phyloP scores from a whole-genome alignment of 2,113 vertebrate species.

The Eptatretus burgeri region DNA sequence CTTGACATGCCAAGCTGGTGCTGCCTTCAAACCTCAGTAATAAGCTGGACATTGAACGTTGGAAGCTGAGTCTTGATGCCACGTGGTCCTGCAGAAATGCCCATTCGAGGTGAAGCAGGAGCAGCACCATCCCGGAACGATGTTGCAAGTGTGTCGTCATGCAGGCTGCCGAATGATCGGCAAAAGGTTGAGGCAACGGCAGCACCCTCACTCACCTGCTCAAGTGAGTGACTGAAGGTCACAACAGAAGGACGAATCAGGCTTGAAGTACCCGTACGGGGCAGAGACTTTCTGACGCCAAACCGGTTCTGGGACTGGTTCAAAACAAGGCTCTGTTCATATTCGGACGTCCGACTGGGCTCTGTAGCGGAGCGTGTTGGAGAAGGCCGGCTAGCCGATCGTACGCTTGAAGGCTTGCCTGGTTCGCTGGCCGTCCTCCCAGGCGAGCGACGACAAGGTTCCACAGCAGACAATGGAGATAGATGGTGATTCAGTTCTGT shows the following conservation, averaged over 20 bases:
- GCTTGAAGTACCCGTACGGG: conserved; percentile 19
- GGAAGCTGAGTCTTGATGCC: conserved; percentile 84
- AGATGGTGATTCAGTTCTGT: too few species aligned
- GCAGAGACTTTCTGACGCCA: too few species aligned
- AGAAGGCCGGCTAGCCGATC: too few species aligned
- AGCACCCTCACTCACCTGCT: conserved; percentile 33
- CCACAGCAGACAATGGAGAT: too few species aligned
- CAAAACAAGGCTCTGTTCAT: too few species aligned
- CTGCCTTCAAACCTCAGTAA: conserved; percentile 21
- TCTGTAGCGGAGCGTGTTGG: too few species aligned
- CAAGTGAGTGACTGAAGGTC: conserved; percentile 81
- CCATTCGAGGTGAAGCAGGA: conserved; percentile 20
- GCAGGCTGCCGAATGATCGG: conserved; percentile 50
- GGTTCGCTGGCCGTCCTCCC: too few species aligned
- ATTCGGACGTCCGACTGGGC: too few species aligned
- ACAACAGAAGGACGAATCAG: conserved; percentile 71
- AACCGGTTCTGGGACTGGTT: too few species aligned
- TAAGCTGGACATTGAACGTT: conserved; percentile 99
- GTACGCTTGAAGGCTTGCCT: too few species aligned
- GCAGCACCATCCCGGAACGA: conserved; percentile 35
- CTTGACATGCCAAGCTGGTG: too few species aligned
- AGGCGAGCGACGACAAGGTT: too few species aligned
- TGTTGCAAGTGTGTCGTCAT: conserved; percentile 47
- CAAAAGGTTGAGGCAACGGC: conserved; percentile 34
- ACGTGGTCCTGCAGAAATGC: conserved; percentile 32